phyloP scores from a whole-genome alignment of 1,140 invertebrate genomes.

The Penaeus vannamei region DNA sequence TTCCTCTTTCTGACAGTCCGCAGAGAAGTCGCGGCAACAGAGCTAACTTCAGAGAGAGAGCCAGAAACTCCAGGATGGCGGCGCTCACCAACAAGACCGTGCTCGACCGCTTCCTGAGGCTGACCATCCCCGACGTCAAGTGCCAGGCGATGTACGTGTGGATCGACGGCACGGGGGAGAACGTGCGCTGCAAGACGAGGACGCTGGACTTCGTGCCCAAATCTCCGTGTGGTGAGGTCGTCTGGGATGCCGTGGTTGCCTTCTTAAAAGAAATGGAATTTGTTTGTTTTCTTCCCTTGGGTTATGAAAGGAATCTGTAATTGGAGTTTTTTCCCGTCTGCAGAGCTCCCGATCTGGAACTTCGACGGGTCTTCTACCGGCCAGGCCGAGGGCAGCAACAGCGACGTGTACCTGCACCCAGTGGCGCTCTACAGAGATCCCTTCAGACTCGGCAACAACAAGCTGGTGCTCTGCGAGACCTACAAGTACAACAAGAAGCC shows the following conservation, averaged over 20 bases:
- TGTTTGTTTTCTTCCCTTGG: no score
- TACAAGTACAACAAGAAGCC: conserved; percentile 23
- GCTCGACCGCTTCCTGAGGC: not conserved
- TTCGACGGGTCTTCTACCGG: not conserved
- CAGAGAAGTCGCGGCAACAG: no score
- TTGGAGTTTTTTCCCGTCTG: not conserved
- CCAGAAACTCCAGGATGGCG: no score
- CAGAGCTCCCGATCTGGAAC: conserved; percentile 23
- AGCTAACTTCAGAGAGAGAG: no score
- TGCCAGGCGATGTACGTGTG: conserved; percentile 92
- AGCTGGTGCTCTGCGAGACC: conserved; percentile 11
- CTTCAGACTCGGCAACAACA: conserved; percentile 5
- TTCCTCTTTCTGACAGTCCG: no score
- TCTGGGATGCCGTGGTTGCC: no score
- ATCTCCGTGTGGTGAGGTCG: conserved; percentile 76
- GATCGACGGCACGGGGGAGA: conserved; percentile 95
- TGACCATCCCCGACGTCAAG: conserved; percentile 72
- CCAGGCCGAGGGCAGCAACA: conserved; percentile 14
- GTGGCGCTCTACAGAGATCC: conserved; percentile 1
- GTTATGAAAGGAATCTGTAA: no score
- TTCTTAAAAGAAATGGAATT: no score
- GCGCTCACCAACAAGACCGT: conserved; percentile 40
- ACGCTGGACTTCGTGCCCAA: conserved; percentile 86
- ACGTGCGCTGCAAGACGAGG: conserved; percentile 89
- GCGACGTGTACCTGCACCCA: not conserved